Conservation (phyloP, 2,113 vertebrate species). For the Clarias gariepinus region DNA sequence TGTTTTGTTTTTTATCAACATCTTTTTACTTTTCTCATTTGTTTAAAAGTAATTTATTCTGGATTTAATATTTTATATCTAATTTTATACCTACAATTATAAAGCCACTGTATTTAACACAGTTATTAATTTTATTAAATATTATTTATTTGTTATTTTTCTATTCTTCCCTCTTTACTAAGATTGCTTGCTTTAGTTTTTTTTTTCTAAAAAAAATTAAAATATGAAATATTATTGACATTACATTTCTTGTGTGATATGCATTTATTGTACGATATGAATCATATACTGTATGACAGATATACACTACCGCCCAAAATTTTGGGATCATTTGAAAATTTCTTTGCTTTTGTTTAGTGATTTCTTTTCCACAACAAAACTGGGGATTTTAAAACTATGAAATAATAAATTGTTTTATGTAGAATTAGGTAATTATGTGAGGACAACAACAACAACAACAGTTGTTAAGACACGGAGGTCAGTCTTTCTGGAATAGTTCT, state of each 20-base stretch:
- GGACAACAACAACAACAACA: no score
- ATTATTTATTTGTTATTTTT: not conserved
- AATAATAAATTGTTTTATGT: no score
- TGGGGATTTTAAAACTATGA: no score
- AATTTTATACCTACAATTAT: not conserved
- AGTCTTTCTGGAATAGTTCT: no score
- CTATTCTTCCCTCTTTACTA: not conserved
- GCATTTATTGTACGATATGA: not conserved
- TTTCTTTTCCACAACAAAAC: no score
- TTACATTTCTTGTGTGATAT: not conserved
- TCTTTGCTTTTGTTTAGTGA: no score
- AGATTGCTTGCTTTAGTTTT: not conserved
- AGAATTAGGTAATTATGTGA: no score
- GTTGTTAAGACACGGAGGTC: no score
- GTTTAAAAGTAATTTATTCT: not conserved
- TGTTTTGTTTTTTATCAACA: not conserved
- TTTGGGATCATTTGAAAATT: no score
- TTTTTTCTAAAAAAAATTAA: not conserved
- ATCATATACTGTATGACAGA: not conserved
- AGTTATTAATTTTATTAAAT: not conserved
- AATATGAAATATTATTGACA: not conserved
- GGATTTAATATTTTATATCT: not conserved
- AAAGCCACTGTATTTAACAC: not conserved
- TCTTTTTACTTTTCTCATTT: not conserved
- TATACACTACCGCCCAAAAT: not conserved